These are phyloP conservation scores for Yponomeuta cagnagella DNA, from an alignment of 2,888 invertebrate genomes.

Conservation along the genomic window DNA sequence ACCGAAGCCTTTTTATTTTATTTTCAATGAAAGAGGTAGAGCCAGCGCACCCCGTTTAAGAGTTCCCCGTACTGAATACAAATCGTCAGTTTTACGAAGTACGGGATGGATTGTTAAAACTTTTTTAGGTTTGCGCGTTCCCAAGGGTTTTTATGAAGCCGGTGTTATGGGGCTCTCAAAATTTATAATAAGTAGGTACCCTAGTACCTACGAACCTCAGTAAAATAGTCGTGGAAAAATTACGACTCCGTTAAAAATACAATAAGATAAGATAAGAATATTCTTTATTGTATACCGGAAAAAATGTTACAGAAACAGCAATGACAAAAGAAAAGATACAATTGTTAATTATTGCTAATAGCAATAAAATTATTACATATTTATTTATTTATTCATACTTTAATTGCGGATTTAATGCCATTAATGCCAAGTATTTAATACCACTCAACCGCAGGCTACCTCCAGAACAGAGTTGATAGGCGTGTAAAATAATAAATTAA, in stretches of 20 bases:
- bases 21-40: slow-evolving; percentile 12
- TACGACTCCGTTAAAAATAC: neutral
- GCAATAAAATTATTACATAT: no score
- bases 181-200: neutral
- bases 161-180: neutral
- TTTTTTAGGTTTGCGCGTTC: neutral
- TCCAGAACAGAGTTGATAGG: no score
- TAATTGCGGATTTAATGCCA: no score
- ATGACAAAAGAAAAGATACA: no score
- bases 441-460: no score
- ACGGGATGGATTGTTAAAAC: slow-evolving; percentile 4
- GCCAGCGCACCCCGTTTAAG: neutral
- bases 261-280: no score
- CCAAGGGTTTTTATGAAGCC: neutral
- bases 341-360: no score
- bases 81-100: slow-evolving; percentile 11
- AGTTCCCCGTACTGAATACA: slow-evolving; percentile 12
- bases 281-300: no score
- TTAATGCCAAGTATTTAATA: no score
- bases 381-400: no score
- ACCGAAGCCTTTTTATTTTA: slow-evolving; percentile 11
- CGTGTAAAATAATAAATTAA: no score
- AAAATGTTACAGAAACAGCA: no score
- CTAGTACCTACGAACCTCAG: neutral
- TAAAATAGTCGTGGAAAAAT: neutral